A percentile compares a stretch with the other conserved stretches of the same genome.
Evolutionary conservation across 2,113 vertebrate species (phyloP).

Genomic region (Athene noctua): DNA sequence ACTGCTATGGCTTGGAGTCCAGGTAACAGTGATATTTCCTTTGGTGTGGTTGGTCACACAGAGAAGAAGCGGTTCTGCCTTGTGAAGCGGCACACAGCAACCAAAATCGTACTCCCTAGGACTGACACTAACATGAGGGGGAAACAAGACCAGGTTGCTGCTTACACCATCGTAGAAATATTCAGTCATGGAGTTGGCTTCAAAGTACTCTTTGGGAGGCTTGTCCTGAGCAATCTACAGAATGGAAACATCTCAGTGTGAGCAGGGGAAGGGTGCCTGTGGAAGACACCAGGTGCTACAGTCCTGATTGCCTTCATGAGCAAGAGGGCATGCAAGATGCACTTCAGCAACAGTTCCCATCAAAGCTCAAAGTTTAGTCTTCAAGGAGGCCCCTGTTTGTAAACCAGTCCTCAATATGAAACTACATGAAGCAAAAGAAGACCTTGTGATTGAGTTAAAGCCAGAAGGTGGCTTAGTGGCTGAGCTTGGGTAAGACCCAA

Average conservation of each 20-base stretch:
- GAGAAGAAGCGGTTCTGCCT: slow-evolving; percentile 62
- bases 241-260: neutral
- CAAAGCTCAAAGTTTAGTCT: neutral
- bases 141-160: slow-evolving; percentile 48
- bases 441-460: neutral
- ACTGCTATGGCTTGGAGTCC: slow-evolving; percentile 74
- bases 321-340: neutral
- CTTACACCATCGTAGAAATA: slow-evolving; percentile 65
- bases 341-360: neutral
- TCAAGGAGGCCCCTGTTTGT: neutral
- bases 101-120: slow-evolving; percentile 83
- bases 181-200: slow-evolving; percentile 70
- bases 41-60: slow-evolving; percentile 86
- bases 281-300: neutral
- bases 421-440: neutral
- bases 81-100: slow-evolving; percentile 46
- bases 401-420: neutral
- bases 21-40: slow-evolving; percentile 81
- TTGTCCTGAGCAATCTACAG: slow-evolving; percentile 38
- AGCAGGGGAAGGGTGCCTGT: neutral
- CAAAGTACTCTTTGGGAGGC: neutral
- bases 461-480: neutral
- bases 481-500: neutral
- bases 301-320: neutral
- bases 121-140: slow-evolving; percentile 74